phyloP scores from a whole-genome alignment of 2,113 vertebrate genomes.

The Tupaia tana region DNA sequence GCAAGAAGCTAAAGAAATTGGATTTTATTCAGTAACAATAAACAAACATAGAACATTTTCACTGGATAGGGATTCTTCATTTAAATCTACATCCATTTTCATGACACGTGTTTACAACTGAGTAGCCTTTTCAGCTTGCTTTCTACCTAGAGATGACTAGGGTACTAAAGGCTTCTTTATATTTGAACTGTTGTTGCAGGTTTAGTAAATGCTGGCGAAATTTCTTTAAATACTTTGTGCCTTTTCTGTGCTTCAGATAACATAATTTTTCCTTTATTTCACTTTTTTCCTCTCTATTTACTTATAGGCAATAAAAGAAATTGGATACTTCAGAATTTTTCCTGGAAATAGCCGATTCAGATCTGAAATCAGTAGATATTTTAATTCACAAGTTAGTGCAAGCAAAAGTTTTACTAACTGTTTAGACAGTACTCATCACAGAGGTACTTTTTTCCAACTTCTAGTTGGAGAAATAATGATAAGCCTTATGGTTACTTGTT shows the following conservation, averaged over 20 bases:
- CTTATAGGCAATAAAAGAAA: neutral
- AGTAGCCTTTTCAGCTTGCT: neutral
- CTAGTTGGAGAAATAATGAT: neutral
- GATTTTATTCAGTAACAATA: neutral
- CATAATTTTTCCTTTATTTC: neutral
- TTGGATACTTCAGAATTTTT: neutral
- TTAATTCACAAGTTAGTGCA: neutral
- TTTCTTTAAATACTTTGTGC: neutral
- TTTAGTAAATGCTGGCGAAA: neutral
- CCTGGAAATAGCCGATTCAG: neutral
- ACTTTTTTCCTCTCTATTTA: neutral
- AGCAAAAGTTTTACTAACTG: neutral
- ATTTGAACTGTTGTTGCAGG: neutral
- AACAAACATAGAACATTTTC: neutral
- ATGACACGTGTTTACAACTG: neutral
- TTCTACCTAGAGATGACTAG: accelerated
- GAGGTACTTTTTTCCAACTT: neutral
- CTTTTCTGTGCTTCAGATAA: neutral
- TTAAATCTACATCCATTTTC: neutral
- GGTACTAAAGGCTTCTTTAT: neutral
- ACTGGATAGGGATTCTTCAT: neutral
- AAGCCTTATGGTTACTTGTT: neutral
- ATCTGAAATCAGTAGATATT: neutral
- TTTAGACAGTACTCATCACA: neutral
- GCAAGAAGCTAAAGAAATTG: neutral